Evolutionary conservation across 2,888 invertebrate genomes (phyloP).

Genomic region (Taenaris catops): DNA sequence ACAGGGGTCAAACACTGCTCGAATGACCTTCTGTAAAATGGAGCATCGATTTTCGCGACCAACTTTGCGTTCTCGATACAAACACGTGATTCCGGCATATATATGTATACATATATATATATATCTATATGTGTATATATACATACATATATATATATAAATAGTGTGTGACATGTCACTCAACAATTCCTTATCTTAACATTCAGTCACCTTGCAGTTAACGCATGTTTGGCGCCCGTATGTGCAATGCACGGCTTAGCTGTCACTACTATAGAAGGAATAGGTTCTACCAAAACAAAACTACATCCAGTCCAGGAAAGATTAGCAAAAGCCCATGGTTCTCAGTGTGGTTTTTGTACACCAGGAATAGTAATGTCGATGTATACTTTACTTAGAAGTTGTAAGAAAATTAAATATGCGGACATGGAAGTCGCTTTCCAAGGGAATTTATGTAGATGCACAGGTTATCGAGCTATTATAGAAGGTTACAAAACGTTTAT

Average conservation of each 20-base stretch:
- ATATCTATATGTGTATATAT: too few species aligned
- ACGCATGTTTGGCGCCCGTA: slow-evolving; percentile 90
- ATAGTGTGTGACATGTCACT: too few species aligned
- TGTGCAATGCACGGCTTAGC: slow-evolving; percentile 90
- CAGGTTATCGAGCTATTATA: slow-evolving; percentile 92
- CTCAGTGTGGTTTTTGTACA: slow-evolving; percentile 94
- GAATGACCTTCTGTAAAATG: too few species aligned
- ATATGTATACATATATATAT: too few species aligned
- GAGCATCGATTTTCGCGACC: too few species aligned
- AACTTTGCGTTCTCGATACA: too few species aligned
- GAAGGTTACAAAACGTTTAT: slow-evolving; percentile 90
- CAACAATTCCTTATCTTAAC: slow-evolving; percentile 8
- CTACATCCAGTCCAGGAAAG: slow-evolving; percentile 91
- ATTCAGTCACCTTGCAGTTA: slow-evolving; percentile 85
- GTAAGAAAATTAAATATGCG: slow-evolving; percentile 60
- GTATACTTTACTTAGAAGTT: slow-evolving; percentile 87
- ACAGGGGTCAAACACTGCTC: too few species aligned
- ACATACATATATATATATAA: too few species aligned
- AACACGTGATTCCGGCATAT: too few species aligned
- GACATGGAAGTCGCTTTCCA: slow-evolving; percentile 88
- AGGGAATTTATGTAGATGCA: slow-evolving; percentile 90
- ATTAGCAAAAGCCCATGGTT: slow-evolving; percentile 90
- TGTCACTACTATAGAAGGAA: slow-evolving; percentile 92
- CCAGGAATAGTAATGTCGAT: slow-evolving; percentile 96
- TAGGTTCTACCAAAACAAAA: slow-evolving; percentile 86